Evolutionary conservation across 1,140 invertebrate genomes (phyloP).

Genomic region (Bathynomus jamesi): DNA sequence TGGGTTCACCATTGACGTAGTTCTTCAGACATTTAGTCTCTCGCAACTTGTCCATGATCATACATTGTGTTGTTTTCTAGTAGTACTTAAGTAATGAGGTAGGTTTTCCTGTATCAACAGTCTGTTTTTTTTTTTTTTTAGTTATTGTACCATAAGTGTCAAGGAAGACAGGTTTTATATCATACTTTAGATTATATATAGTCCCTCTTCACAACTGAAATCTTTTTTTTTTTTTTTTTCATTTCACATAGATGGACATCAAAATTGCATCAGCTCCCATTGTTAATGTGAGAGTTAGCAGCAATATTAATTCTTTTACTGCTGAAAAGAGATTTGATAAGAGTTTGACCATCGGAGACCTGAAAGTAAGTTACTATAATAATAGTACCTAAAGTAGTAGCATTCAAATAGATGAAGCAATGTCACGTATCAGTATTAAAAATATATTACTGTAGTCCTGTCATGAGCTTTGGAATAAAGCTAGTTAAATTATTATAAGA

Average conservation of each 20-base stretch:
- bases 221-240: no score
- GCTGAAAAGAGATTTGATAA: constrained; percentile 72
- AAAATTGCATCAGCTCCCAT: constrained; percentile 45
- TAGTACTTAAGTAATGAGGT: no score
- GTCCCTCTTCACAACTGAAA: no score
- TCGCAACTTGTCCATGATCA: no score
- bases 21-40: no score
- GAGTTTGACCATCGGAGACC: constrained; percentile 62
- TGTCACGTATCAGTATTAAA: background rate
- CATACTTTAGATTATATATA: no score
- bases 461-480: background rate
- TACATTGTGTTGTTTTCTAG: no score
- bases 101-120: no score
- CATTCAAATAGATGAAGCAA: background rate
- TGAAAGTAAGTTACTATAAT: constrained; percentile 58
- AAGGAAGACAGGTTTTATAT: no score
- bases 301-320: constrained; percentile 56
- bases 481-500: background rate
- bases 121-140: no score
- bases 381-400: constrained; percentile 5
- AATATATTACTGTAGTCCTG: background rate
- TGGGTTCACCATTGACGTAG: no score
- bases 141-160: no score
- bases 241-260: constrained; percentile 43
- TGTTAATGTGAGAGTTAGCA: constrained; percentile 66